Evolutionary conservation across 2,113 vertebrate species (phyloP).

Genomic region (Percina caprodes): DNA sequence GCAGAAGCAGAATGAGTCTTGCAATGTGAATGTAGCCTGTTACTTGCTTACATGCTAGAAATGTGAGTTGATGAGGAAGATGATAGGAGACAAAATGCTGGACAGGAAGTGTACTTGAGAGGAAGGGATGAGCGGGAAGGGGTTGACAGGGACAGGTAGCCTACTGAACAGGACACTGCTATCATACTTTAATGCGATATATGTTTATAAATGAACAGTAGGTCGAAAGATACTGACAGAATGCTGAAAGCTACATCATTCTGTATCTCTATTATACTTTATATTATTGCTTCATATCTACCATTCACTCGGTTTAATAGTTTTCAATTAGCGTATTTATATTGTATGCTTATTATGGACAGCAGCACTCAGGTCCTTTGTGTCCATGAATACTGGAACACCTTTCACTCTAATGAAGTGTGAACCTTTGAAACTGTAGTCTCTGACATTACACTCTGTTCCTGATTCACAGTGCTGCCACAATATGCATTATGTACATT

Average conservation of each 20-base stretch:
- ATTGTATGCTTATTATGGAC: not conserved
- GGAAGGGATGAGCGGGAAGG: not conserved
- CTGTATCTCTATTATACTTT: not conserved
- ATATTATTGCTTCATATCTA: not conserved
- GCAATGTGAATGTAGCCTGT: constrained; percentile 23
- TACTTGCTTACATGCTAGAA: not conserved
- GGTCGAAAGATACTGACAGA: constrained; percentile 14
- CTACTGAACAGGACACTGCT: not conserved
- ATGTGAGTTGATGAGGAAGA: not conserved
- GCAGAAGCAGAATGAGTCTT: not conserved
- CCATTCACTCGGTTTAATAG: constrained; percentile 19
- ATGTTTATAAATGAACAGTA: not conserved
- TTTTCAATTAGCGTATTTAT: constrained; percentile 15
- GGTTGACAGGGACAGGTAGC: not conserved
- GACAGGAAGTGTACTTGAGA: constrained; percentile 10
- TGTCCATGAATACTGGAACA: constrained; percentile 19
- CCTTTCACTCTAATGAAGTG: constrained; percentile 24
- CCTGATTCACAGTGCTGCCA: constrained; percentile 3
- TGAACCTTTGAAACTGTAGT: constrained; percentile 8
- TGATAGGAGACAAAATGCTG: constrained; percentile 13
- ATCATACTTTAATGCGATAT: not conserved
- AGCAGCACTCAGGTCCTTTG: constrained; percentile 37
- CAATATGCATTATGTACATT: constrained; percentile 26
- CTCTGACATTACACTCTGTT: not conserved
- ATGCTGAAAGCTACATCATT: constrained; percentile 10